Conservation (phyloP, 2,797 vertebrate genomes). For the Chrysocyon brachyurus region DNA sequence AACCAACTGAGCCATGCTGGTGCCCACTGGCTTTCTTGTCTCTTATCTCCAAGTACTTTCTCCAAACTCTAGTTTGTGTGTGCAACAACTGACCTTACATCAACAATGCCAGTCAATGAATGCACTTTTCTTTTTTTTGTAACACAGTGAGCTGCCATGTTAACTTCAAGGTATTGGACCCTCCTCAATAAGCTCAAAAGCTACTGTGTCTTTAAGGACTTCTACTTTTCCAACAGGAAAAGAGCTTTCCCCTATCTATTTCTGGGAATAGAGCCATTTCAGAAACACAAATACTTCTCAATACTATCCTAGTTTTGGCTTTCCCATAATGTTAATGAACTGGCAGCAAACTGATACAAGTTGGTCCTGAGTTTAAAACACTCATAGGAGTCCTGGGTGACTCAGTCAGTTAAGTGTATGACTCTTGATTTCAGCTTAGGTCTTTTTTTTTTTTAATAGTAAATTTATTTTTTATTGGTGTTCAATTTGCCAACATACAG, state of each 20-base stretch:
- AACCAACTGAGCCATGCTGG: no score
- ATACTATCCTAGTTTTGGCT: neutral
- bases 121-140: neutral
- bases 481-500: no score
- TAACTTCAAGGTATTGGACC: neutral
- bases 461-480: no score
- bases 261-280: neutral
- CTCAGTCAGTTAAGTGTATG: neutral
- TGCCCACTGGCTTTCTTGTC: neutral
- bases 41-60: neutral
- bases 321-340: neutral
- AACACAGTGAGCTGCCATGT: neutral
- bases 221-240: neutral
- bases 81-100: neutral
- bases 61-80: neutral
- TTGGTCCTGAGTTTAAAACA: neutral
- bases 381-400: neutral
- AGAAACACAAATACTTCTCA: neutral
- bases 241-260: neutral
- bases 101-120: neutral
- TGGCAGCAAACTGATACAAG: neutral
- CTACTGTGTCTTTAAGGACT: neutral
- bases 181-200: neutral
- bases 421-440: neutral
- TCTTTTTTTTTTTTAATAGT: neutral